Evolutionary conservation across 1,140 invertebrate species (phyloP), one percentile per base, ranked within the genome.

Genomic region (Micrasema longulum): DNA sequence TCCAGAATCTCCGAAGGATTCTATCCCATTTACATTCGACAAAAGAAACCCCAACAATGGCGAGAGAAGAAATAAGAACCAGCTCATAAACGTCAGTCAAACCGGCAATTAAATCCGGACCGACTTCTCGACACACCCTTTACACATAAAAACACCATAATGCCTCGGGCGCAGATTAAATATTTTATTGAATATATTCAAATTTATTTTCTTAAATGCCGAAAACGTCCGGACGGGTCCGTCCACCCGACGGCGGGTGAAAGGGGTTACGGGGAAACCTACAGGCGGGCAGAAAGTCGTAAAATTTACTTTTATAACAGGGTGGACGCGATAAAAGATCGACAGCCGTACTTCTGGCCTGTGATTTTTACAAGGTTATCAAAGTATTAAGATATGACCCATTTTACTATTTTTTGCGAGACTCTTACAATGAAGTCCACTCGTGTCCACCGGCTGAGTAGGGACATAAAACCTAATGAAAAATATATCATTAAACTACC

Each of bases 111-210:
- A 75, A 75, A 72, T 70, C 74, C 41, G 64, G 52, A 50, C 69
- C 45, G 66, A 65, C 71, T 65, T 69, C 70, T 50, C 47, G 73
- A 45, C 74, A 53, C 69, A 68, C 71, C 69, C 68, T 67, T 38
- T 53, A 69, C 55, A 62, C 73, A 71, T 71, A 71, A 75, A 74
- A 75, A 66, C 57, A 63, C 68, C 72, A 74, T 66, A 70, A 74
- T 60, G 70, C 74, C 66, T 26, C 41, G 70, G 74, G 66, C 70
- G 64, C 57, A 75, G 68, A 75, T 75, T 75, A 75, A 72, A 72
- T 72, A 72, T 75, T 75, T 75, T 75, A 75, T 75, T 75, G 74
- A 75, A 75, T 72, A 75, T 75, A 75, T 75, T 75, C 62, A 75
- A 75, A 75, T 72, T 75, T 72, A 72, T 75, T 57, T 67, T 60